Percentiles rank a stretch among this genome's conserved stretches.
phyloP scores from a whole-genome alignment of 2,797 vertebrate genomes.

The Heliangelus exortis region DNA sequence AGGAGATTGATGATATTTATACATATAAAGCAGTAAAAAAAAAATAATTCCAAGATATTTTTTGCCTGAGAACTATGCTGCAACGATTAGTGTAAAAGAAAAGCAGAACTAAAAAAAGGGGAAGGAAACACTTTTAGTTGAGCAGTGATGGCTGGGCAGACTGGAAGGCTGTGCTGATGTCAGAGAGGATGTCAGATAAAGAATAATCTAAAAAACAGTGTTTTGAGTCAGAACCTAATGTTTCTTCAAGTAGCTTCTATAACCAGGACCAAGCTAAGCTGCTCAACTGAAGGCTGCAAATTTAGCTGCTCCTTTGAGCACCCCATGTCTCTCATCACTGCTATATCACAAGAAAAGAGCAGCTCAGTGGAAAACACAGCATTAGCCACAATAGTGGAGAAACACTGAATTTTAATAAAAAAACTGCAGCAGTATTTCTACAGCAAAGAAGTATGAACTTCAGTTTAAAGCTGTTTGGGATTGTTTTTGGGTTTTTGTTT shows the following conservation, averaged over 20 bases:
- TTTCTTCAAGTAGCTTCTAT: neutral
- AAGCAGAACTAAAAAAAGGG: neutral
- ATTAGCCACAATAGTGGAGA: accelerated
- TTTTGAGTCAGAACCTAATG: neutral
- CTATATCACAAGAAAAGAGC: neutral
- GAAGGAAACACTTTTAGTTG: neutral
- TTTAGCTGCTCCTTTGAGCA: neutral
- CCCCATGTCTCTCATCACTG: neutral
- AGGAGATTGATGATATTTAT: neutral
- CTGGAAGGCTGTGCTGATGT: neutral
- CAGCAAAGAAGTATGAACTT: neutral
- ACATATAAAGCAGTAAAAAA: neutral
- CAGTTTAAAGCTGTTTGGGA: neutral
- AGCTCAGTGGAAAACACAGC: neutral
- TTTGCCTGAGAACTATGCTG: neutral
- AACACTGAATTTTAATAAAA: neutral
- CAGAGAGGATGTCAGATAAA: neutral
- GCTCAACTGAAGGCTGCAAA: neutral
- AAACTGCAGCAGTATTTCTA: neutral
- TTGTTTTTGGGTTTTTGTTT: neutral
- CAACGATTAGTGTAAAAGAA: neutral
- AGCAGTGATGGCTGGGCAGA: neutral
- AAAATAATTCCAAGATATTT: neutral
- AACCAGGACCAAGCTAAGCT: neutral
- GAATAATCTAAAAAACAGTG: neutral